These are phyloP conservation scores for Ictidomys tridecemlineatus DNA, from an alignment of 2,113 vertebrate species.

Conservation along the genomic window DNA sequence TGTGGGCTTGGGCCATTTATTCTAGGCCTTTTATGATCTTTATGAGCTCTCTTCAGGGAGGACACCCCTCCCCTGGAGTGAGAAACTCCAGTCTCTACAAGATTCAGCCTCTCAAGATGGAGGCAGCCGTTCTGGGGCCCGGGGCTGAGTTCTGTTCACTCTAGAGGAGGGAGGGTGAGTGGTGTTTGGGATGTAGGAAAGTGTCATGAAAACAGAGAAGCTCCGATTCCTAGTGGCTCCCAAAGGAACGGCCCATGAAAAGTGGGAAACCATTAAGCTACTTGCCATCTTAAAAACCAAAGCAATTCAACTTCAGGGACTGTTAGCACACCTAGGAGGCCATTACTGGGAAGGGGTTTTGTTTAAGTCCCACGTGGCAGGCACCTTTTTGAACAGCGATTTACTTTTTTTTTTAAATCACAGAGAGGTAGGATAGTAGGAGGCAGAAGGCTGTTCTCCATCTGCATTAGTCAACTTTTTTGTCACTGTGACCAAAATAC, in stretches of 20 bases:
- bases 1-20: neutral
- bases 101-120: neutral
- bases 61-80: fast-evolving
- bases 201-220: neutral
- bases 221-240: neutral
- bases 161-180: neutral
- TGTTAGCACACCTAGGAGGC: fast-evolving
- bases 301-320: neutral
- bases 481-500: too few species aligned
- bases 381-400: neutral
- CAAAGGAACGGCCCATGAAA: neutral
- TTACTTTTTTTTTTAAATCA: neutral
- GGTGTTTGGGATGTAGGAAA: neutral
- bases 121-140: neutral
- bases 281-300: neutral
- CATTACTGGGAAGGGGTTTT: neutral
- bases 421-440: neutral
- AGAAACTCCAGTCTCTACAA: neutral
- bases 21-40: too few species aligned
- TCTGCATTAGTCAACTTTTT: too few species aligned
- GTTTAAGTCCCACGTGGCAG: neutral
- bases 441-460: neutral
- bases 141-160: neutral
- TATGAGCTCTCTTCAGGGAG: neutral
- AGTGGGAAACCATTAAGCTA: neutral